Evolutionary conservation across 92 coral and sea anemone species (phyloP), one percentile per base, ranked within the genome.

Genomic region (Isaurus tuberculatus): DNA sequence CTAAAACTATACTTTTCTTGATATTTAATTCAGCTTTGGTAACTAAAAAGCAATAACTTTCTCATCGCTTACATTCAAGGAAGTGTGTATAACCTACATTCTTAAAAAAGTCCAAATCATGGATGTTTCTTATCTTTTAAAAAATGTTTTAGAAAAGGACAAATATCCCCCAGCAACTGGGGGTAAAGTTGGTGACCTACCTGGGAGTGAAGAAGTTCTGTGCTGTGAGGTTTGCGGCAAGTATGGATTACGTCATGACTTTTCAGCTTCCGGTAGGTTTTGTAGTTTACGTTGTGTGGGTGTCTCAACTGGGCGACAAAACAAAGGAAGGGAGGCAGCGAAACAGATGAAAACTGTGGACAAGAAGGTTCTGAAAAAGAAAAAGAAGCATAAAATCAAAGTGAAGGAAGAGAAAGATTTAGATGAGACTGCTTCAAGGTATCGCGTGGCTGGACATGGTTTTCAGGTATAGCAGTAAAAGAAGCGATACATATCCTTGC

Each of bases 221-320:
- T 93, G 94, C 55, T 93, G 97, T 77, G 97, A 93, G 44, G 92
- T 93, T 8, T 93, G 97, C 27, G 97, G 94, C 61, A 93, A 91
- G 49, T 88, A 91, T 63, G 97, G 97, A 19, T 77, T 91, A 61
- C 92, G 91, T 1, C 90, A 83, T 31, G 74, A 80, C 81, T 93
- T 93, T 83, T 92, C 91, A 55, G 94, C 97, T 1, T 93, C 97
- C 0, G 94, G 97, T 0, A 71, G 97, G 40, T 93, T 93, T 60
- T 93, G 97, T 73, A 90, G 97, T 48, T 83, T 93, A 31, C 85
- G 90, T 2, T 93, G 97, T 66, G 95, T 93, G 57, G 97, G 97
- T 0, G 94, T 91, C 19, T 93, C 92, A 85, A 93, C 97, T 2
- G 97, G 97, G 10, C 75, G 94, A 53, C 61, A 94, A 37, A 93